These are phyloP conservation scores for Odontomachus brunneus DNA, from an alignment of 1,140 invertebrate genomes.

Conservation along the genomic window DNA sequence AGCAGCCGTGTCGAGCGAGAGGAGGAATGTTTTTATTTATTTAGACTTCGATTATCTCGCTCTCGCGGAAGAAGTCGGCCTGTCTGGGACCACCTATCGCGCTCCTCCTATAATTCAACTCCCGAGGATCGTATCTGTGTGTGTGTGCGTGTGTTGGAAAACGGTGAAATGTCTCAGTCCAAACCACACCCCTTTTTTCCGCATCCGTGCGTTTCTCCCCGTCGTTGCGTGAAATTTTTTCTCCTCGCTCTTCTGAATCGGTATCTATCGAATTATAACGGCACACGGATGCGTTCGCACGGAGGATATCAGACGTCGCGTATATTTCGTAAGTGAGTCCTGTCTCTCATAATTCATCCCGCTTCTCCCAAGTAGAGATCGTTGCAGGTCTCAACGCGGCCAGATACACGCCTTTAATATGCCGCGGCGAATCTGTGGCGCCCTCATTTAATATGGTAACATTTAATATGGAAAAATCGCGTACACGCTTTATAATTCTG, in stretches of 20 bases:
- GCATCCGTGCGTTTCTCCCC: conserved; percentile 48
- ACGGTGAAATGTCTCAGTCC: conserved; percentile 70
- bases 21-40: conserved; percentile 79
- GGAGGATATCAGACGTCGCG: neutral
- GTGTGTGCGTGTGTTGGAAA: no score
- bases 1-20: conserved; percentile 52
- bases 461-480: no score
- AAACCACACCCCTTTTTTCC: conserved; percentile 60
- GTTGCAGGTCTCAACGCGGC: no score
- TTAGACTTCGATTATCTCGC: conserved; percentile 81
- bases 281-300: neutral
- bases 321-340: neutral
- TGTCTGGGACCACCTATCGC: conserved; percentile 79
- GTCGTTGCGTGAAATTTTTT: conserved; percentile 24
- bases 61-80: conserved; percentile 73
- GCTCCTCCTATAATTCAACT: conserved; percentile 78
- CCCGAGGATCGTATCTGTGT: conserved; percentile 75
- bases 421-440: no score
- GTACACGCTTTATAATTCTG: no score
- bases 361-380: no score
- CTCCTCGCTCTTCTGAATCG: neutral
- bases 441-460: no score
- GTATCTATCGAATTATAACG: conserved; percentile 32
- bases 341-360: no score
- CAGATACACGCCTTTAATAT: no score